These are phyloP conservation scores for Myrmecobius fasciatus DNA, from an alignment of 2,113 vertebrate genomes.

Conservation along the genomic window DNA sequence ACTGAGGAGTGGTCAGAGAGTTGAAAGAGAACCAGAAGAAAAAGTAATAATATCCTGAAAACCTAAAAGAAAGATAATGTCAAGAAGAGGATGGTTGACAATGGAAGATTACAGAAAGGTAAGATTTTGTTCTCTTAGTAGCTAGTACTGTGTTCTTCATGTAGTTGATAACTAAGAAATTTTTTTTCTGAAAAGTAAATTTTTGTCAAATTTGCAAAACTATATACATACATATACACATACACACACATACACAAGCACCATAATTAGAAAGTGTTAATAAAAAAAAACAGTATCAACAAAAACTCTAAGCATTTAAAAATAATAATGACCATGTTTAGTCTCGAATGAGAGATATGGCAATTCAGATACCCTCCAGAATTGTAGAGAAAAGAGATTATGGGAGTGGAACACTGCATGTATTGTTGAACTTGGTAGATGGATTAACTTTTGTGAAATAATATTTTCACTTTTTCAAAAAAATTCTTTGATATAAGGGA, in stretches of 20 bases:
- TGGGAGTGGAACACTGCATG: background rate
- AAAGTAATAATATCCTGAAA: background rate
- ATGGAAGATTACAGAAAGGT: background rate
- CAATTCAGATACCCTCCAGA: background rate
- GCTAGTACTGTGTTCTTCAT: background rate
- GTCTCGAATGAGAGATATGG: background rate
- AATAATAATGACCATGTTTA: background rate
- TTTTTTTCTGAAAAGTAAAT: background rate
- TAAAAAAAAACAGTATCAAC: background rate
- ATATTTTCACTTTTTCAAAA: background rate
- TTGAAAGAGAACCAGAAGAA: background rate
- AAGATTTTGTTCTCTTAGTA: background rate
- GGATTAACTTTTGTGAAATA: background rate
- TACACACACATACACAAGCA: too few relatives aligned
- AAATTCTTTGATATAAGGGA: background rate
- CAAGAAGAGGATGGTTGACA: background rate
- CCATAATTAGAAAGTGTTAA: background rate
- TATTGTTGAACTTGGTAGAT: background rate
- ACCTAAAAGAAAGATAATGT: background rate
- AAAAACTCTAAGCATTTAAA: background rate
- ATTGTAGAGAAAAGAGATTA: background rate
- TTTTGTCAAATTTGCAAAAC: background rate
- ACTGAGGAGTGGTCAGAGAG: background rate
- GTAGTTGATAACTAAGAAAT: background rate
- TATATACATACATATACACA: background rate